Evolutionary conservation across 1,140 invertebrate genomes (phyloP).

Genomic region (Drosophila tani): DNA sequence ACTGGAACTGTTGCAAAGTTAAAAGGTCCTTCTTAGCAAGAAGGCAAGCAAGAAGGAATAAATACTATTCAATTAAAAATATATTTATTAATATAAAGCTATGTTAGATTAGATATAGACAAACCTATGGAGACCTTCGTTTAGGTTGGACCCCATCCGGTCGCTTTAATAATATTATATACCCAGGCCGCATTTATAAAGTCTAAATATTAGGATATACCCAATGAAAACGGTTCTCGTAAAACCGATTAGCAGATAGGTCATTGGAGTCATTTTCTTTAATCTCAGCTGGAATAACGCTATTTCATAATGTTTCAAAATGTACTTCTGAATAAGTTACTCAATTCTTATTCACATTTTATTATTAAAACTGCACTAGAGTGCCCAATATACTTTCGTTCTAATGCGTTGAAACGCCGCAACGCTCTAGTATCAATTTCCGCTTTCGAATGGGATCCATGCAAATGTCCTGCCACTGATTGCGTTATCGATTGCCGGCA

Average conservation of each 20-base stretch:
- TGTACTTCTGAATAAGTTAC: background rate
- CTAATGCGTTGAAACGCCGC: background rate
- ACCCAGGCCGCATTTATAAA: no score
- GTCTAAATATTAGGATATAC: no score
- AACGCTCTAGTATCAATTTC: slow-evolving; percentile 38
- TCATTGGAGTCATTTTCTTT: background rate
- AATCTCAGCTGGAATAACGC: background rate
- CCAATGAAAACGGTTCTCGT: no score
- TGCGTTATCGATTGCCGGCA: slow-evolving; percentile 38
- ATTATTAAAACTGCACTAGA: background rate
- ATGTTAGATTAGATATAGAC: no score
- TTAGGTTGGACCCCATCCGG: no score
- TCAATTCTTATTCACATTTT: background rate
- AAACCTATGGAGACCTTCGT: no score
- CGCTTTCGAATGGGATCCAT: slow-evolving; percentile 6
- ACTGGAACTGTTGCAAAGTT: slow-evolving; percentile 3
- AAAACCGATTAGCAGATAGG: no score
- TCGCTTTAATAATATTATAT: no score
- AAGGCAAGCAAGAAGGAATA: no score
- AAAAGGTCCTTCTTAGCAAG: background rate
- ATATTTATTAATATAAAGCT: no score
- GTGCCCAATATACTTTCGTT: background rate
- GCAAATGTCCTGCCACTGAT: slow-evolving; percentile 46
- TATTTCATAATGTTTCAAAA: background rate
- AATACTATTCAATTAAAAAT: no score